Evolutionary conservation across 2,113 vertebrate genomes (phyloP).

Genomic region (Perccottus glenii): DNA sequence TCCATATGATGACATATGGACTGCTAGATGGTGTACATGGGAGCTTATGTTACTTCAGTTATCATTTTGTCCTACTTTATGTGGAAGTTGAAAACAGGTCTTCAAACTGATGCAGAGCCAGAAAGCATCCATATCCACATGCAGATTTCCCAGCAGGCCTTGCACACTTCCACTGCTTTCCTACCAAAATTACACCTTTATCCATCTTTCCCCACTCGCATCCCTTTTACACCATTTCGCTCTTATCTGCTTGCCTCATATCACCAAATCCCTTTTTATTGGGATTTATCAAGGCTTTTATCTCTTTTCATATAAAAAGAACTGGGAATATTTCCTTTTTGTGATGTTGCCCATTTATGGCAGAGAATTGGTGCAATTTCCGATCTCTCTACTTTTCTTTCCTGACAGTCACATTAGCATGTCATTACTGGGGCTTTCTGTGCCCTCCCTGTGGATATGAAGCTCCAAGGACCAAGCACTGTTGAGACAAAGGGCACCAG

Average conservation of each 20-base stretch:
- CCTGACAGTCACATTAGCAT: slow-evolving; percentile 81
- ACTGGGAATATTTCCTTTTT: slow-evolving; percentile 68
- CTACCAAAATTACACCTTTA: slow-evolving; percentile 68
- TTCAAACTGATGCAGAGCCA: slow-evolving; percentile 41
- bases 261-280: slow-evolving; percentile 76
- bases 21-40: no score
- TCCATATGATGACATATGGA: no score
- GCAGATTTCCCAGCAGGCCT: slow-evolving; percentile 69
- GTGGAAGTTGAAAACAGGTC: slow-evolving; percentile 33
- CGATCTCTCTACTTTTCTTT: slow-evolving; percentile 79
- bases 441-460: slow-evolving; percentile 65
- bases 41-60: neutral
- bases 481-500: slow-evolving; percentile 79
- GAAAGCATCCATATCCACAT: slow-evolving; percentile 29
- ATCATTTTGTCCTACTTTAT: slow-evolving; percentile 27
- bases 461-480: slow-evolving; percentile 72
- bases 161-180: slow-evolving; percentile 28
- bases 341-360: slow-evolving; percentile 70
- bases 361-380: slow-evolving; percentile 79
- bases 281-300: slow-evolving; percentile 76
- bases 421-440: slow-evolving; percentile 75
- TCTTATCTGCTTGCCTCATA: slow-evolving; percentile 58
- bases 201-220: slow-evolving; percentile 55
- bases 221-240: slow-evolving; percentile 37
- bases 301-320: slow-evolving; percentile 75